phyloP scores from a whole-genome alignment of 1,140 invertebrate genomes.

The Lordiphosa clarofinis region DNA sequence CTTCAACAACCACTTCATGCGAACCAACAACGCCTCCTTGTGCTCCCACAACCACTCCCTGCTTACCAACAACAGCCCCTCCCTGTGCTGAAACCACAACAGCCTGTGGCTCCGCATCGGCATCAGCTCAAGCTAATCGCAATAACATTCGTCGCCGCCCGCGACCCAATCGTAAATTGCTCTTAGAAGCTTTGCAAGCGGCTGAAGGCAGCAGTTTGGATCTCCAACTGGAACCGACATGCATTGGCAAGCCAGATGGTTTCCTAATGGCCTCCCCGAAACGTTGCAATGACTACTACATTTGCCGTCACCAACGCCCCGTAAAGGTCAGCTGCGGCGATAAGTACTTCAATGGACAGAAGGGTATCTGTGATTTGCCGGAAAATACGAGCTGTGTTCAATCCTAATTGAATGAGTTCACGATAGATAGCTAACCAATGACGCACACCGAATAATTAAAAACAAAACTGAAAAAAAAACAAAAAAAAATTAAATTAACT shows the following conservation, averaged over 20 bases:
- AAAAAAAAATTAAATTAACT: slow-evolving; percentile 2
- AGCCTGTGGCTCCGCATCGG: not conserved
- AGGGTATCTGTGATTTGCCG: slow-evolving; percentile 65
- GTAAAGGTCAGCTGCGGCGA: slow-evolving; percentile 56
- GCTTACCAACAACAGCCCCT: slow-evolving; percentile 10
- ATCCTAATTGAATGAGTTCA: slow-evolving; percentile 23
- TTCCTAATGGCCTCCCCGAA: slow-evolving; percentile 54
- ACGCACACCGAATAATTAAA: not conserved
- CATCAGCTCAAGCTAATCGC: slow-evolving; percentile 11
- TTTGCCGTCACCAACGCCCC: slow-evolving; percentile 48
- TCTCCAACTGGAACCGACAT: slow-evolving; percentile 26
- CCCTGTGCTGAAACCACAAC: slow-evolving; percentile 5
- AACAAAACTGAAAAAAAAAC: not conserved
- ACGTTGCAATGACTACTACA: slow-evolving; percentile 66
- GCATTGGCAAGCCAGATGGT: slow-evolving; percentile 49
- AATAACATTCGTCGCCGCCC: slow-evolving; percentile 13
- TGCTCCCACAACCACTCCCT: slow-evolving; percentile 8
- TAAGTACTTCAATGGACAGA: slow-evolving; percentile 57
- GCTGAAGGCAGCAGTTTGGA: slow-evolving; percentile 4
- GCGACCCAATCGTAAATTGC: slow-evolving; percentile 19
- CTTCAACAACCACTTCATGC: not conserved
- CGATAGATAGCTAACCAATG: not conserved
- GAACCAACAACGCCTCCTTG: slow-evolving; percentile 5
- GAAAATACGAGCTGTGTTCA: slow-evolving; percentile 60
- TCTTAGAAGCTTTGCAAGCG: slow-evolving; percentile 28